These are phyloP conservation scores for Ambastaia sidthimunki DNA, from an alignment of 2,797 vertebrate species.

Conservation along the genomic window DNA sequence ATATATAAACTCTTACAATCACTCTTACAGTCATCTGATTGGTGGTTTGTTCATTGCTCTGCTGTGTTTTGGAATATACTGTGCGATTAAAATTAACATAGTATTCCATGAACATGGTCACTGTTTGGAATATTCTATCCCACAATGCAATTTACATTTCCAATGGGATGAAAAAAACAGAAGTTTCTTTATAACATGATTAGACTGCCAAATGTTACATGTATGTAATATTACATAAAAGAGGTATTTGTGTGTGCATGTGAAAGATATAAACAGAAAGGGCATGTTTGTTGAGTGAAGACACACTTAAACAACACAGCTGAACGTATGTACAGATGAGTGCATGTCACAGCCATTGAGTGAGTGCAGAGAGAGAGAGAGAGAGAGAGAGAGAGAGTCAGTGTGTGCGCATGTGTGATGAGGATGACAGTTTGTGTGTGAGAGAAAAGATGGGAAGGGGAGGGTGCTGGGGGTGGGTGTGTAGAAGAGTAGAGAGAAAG, in stretches of 20 bases:
- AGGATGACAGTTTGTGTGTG: slow-evolving; percentile 45
- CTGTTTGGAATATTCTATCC: neutral
- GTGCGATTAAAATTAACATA: neutral
- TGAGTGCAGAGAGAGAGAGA: slow-evolving; percentile 27
- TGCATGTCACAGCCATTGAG: slow-evolving; percentile 38
- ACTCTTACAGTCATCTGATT: neutral
- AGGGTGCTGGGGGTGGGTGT: slow-evolving; percentile 75
- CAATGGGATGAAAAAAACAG: no score
- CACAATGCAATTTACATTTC: neutral
- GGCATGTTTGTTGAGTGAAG: slow-evolving; percentile 44
- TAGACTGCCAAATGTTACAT: neutral
- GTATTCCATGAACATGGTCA: no score
- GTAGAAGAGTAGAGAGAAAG: slow-evolving; percentile 63
- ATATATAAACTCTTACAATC: neutral
- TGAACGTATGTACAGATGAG: slow-evolving; percentile 44
- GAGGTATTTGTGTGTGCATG: slow-evolving; percentile 27
- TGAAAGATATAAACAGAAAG: slow-evolving; percentile 38
- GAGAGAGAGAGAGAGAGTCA: slow-evolving; percentile 45
- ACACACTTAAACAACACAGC: neutral
- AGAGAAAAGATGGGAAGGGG: slow-evolving; percentile 57
- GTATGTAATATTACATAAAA: neutral
- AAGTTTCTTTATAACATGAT: neutral
- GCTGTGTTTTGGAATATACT: neutral
- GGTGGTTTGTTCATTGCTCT: neutral
- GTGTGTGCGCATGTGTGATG: slow-evolving; percentile 51